phyloP scores from a whole-genome alignment of 2,113 vertebrate species.

The Tragulus kanchil region DNA sequence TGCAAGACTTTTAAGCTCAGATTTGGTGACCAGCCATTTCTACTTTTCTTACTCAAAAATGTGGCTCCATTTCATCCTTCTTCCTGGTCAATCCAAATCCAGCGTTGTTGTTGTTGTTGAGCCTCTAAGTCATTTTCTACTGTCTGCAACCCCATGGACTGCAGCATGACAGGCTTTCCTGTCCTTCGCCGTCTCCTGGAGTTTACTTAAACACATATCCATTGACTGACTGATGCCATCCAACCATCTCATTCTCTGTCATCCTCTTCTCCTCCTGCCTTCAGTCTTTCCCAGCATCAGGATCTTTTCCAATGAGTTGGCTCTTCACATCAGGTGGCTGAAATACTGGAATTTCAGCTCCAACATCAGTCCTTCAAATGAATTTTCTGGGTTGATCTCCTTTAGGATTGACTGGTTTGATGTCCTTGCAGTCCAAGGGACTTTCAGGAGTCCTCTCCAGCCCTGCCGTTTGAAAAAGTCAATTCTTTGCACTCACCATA shows the following conservation, averaged over 20 bases:
- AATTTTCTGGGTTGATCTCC: background rate
- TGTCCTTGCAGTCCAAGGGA: background rate
- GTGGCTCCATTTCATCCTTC: fast-evolving
- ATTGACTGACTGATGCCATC: background rate
- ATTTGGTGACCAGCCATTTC: background rate
- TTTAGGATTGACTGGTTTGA: background rate
- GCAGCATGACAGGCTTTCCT: background rate
- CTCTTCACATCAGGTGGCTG: background rate
- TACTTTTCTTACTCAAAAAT: background rate
- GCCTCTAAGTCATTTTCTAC: background rate
- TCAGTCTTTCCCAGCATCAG: background rate
- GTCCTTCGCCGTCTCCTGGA: background rate
- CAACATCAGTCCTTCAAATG: background rate
- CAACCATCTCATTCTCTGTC: background rate
- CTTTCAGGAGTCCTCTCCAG: background rate
- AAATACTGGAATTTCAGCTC: background rate
- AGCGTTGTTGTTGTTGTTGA: background rate
- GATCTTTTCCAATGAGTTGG: background rate
- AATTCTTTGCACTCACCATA: background rate
- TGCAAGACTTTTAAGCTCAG: background rate
- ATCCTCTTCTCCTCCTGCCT: background rate
- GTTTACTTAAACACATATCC: background rate
- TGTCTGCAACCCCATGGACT: background rate
- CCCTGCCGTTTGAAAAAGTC: background rate
- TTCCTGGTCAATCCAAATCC: background rate